phyloP scores from a whole-genome alignment of 2,888 invertebrate species.

The Mythimna pallens region DNA sequence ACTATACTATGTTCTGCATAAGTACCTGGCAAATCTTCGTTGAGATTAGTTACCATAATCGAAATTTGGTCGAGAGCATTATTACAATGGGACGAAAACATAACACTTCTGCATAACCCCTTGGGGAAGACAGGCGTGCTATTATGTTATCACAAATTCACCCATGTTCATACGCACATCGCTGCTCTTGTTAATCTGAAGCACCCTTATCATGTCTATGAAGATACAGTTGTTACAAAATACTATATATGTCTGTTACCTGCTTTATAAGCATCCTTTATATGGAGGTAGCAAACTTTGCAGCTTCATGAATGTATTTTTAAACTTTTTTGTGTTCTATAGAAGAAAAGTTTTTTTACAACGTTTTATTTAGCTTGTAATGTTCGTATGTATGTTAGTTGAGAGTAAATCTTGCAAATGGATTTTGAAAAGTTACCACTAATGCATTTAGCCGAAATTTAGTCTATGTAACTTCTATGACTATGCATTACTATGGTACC shows the following conservation, averaged over 20 bases:
- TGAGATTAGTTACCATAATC: not conserved
- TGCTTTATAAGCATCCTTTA: conserved; percentile 50
- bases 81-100: not conserved
- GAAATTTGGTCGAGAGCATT: not conserved
- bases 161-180: not conserved
- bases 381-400: too few relatives aligned
- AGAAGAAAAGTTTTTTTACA: not conserved
- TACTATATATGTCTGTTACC: conserved; percentile 48
- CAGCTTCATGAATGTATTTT: conserved; percentile 42
- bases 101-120: not conserved
- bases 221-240: conserved; percentile 33
- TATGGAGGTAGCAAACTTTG: conserved; percentile 26
- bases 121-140: not conserved
- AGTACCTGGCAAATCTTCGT: not conserved
- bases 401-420: too few relatives aligned
- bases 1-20: not conserved
- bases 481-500: too few relatives aligned
- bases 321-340: conserved; percentile 17
- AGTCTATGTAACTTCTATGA: too few relatives aligned
- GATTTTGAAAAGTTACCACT: too few relatives aligned
- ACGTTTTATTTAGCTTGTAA: too few relatives aligned
- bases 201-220: conserved; percentile 10
- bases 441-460: too few relatives aligned
- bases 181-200: conserved; percentile 23
- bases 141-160: not conserved